phyloP scores from a whole-genome alignment of 1,140 invertebrate species.

The Drosophila takahashii region DNA sequence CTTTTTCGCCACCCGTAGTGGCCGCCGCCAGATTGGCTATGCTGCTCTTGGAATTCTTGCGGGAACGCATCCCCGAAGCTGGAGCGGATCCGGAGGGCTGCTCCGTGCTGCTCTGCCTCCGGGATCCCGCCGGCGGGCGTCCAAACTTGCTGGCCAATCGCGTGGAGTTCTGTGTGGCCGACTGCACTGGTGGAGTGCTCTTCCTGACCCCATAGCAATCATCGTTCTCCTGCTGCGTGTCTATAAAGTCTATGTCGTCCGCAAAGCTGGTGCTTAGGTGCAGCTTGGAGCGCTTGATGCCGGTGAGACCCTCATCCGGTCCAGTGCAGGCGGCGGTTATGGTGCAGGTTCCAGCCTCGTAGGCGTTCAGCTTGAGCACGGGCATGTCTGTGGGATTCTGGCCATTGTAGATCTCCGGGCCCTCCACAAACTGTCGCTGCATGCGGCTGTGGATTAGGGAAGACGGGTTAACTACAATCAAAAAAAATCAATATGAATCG shows the following conservation, averaged over 20 bases:
- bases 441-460: slow-evolving; percentile 56
- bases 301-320: slow-evolving; percentile 91
- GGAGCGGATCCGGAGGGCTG: slow-evolving; percentile 24
- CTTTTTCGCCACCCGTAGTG: slow-evolving; percentile 31
- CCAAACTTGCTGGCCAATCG: slow-evolving; percentile 68
- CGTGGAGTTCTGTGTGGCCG: slow-evolving; percentile 33
- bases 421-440: slow-evolving; percentile 67
- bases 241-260: slow-evolving; percentile 91
- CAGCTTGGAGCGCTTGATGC: slow-evolving; percentile 88
- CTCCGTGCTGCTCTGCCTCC: slow-evolving; percentile 69
- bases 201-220: slow-evolving; percentile 85
- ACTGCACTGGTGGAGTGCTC: slow-evolving; percentile 58
- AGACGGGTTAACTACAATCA: not conserved
- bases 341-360: slow-evolving; percentile 85
- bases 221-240: slow-evolving; percentile 87
- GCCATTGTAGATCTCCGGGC: slow-evolving; percentile 88
- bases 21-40: slow-evolving; percentile 47
- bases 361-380: slow-evolving; percentile 85
- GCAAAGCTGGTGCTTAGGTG: slow-evolving; percentile 88
- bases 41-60: slow-evolving; percentile 78
- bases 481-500: no score
- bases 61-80: slow-evolving; percentile 67
- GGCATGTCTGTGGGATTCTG: slow-evolving; percentile 89
- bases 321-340: slow-evolving; percentile 90
- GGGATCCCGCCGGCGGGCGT: slow-evolving; percentile 27